Conservation (phyloP, 2,113 vertebrate genomes). For the Eudorcas thomsonii region DNA sequence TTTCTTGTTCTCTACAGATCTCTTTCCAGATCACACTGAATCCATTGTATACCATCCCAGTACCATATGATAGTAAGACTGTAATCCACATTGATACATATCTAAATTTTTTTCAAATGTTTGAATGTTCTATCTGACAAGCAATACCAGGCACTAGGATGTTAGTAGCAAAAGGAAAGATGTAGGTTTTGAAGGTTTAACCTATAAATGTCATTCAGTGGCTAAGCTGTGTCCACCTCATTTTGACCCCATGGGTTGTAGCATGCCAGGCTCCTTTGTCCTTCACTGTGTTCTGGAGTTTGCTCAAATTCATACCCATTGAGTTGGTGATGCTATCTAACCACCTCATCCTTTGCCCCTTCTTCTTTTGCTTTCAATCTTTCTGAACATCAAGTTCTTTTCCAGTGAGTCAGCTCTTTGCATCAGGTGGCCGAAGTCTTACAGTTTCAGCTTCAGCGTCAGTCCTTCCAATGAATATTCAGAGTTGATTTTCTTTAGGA, state of each 20-base stretch:
- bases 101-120: background rate
- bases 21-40: background rate
- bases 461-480: background rate
- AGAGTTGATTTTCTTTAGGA: background rate
- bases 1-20: background rate
- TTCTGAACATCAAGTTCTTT: background rate
- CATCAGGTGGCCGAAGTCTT: background rate
- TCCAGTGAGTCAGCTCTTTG: background rate
- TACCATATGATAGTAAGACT: background rate
- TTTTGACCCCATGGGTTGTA: background rate
- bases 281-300: background rate
- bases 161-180: background rate
- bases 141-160: background rate
- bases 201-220: background rate
- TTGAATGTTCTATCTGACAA: background rate
- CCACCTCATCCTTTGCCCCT: background rate
- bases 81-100: background rate
- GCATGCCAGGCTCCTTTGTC: background rate
- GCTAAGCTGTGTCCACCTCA: background rate
- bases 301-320: background rate
- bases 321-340: background rate
- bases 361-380: background rate
- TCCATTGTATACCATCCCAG: background rate
- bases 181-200: background rate
- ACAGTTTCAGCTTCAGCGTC: background rate